Conservation (phyloP, 2,797 vertebrate species). For the Notamacropus eugenii region DNA sequence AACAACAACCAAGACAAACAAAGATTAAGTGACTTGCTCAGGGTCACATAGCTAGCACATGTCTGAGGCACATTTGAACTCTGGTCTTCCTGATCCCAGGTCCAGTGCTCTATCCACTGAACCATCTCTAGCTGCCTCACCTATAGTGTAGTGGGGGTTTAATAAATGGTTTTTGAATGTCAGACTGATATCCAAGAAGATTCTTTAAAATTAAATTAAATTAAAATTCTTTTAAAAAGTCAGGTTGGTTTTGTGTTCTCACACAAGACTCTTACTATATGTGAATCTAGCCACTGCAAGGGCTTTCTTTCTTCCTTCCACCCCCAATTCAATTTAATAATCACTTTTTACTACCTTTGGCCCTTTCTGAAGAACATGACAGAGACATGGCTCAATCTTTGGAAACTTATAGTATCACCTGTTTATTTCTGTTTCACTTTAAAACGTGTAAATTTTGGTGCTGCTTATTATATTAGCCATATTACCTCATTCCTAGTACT, state of each 20-base stretch:
- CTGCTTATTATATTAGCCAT: neutral
- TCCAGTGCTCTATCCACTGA: neutral
- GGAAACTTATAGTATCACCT: neutral
- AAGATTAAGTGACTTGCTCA: too few species aligned
- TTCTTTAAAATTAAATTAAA: neutral
- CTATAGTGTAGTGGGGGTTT: neutral
- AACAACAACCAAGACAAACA: too few species aligned
- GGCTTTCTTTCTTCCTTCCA: neutral
- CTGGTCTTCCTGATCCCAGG: too few species aligned
- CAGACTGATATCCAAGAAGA: neutral
- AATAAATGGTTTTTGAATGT: neutral
- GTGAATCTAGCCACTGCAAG: slow-evolving; percentile 29
- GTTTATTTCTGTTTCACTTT: neutral
- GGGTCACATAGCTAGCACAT: too few species aligned
- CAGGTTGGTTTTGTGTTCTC: slow-evolving; percentile 28
- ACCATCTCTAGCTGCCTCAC: neutral
- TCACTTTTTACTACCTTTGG: neutral
- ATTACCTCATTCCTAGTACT: neutral
- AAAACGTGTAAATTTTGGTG: neutral
- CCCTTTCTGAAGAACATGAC: neutral
- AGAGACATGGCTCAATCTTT: neutral
- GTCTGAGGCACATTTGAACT: too few species aligned
- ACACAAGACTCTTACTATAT: slow-evolving; percentile 8
- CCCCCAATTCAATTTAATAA: neutral
- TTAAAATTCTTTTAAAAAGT: neutral